phyloP scores from a whole-genome alignment of 92 coral and sea anemone species.

The Diadumene lineata region DNA sequence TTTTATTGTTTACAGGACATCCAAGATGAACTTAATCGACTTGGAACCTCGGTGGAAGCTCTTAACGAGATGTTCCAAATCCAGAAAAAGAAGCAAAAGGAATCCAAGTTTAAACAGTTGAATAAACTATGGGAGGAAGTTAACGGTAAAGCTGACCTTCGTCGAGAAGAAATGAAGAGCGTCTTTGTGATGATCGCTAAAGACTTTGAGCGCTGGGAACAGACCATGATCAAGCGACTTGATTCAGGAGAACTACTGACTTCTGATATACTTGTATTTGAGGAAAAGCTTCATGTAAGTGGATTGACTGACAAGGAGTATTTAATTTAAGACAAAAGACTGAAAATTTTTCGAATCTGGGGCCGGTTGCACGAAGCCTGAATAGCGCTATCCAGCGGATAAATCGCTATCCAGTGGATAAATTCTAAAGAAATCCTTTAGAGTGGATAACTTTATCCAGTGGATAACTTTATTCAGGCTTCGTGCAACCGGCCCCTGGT shows the following conservation, averaged over 20 bases:
- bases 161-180: slow-evolving; percentile 86
- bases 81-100: slow-evolving; percentile 95
- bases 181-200: slow-evolving; percentile 87
- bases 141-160: slow-evolving; percentile 55
- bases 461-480: no score
- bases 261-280: slow-evolving; percentile 88
- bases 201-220: slow-evolving; percentile 93
- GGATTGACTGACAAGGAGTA: no score
- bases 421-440: no score
- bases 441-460: no score
- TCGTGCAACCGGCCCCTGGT: no score
- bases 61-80: slow-evolving; percentile 88
- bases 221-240: slow-evolving; percentile 79
- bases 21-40: slow-evolving; percentile 85
- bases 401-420: no score
- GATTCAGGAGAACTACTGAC: slow-evolving; percentile 93
- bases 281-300: slow-evolving; percentile 85
- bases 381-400: no score
- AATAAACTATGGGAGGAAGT: slow-evolving; percentile 95
- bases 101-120: slow-evolving; percentile 84
- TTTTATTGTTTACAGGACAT: no score
- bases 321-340: no score
- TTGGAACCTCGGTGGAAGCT: slow-evolving; percentile 89
- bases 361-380: no score
- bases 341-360: no score